Base-by-base conservation (phyloP, 1,140 invertebrate species). In the Drosophila bifasciata region DNA sequence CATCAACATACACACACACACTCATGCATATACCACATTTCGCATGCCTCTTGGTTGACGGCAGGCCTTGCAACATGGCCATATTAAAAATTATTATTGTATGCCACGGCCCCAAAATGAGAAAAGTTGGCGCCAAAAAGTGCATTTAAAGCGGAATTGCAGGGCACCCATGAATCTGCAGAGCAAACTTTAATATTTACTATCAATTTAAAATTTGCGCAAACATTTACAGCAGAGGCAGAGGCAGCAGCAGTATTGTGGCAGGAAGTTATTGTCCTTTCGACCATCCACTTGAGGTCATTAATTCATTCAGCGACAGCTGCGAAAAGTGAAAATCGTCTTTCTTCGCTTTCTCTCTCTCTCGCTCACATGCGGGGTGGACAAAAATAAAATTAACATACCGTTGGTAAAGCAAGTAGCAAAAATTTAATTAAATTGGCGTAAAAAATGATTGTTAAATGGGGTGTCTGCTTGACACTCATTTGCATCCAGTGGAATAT, bases 71-170 rank as follows among this genome's bases (percentile, higher is more conserved):
- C 57, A 71, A 73, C 76, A 76, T 66, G 80, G 62, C 61, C 73
- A 77, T 86, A 80, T 86, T 85, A 74, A 80, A 76, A 84, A 80
- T 85, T 76, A 80, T 76, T 80, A 76, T 55, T 76, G 76, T 64
- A 57, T 76, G 63, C 60, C 61, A 41, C 39, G 25, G 17, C 52
- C 58, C 52, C 57, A 76, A 71, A 84, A 84, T 84, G 76, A 84
- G 67, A 79, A 84, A 85, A 84, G 80, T 84, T 84, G 58, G 46
- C 52, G 44, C 6, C 48, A 64, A 79, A 79, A 79, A 68, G 77
- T 77, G 55, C 62, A 77, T 83, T 81, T 81, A 58, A 81, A 68
- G 68, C 32, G 13, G 32, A 11, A 36, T 11, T 64, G 62, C 32
- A 36, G 32, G 32, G 4, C 8, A 23, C 11, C 32, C 32, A 13